These are phyloP conservation scores for Corapipo altera DNA, from an alignment of 2,113 vertebrate genomes.

Conservation along the genomic window DNA sequence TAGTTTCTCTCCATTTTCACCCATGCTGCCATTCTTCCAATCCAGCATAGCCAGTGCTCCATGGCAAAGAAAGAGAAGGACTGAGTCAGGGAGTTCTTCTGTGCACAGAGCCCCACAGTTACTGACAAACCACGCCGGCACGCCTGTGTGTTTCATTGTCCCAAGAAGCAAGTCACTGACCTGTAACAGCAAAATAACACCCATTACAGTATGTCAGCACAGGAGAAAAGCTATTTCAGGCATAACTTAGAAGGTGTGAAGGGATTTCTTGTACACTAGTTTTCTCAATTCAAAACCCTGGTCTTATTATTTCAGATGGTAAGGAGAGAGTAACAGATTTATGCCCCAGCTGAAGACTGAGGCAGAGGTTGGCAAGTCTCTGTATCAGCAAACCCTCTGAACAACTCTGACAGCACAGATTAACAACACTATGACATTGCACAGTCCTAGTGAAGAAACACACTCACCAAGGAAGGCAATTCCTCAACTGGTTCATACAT, in stretches of 20 bases:
- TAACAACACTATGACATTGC: background rate
- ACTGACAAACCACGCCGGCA: slow-evolving; percentile 80
- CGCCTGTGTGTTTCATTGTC: background rate
- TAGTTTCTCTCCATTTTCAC: slow-evolving; percentile 77
- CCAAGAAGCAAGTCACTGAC: slow-evolving; percentile 79
- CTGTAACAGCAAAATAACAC: slow-evolving; percentile 63
- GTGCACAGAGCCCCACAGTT: slow-evolving; percentile 75
- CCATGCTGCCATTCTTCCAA: slow-evolving; percentile 79
- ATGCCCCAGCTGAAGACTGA: background rate
- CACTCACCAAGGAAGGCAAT: slow-evolving; percentile 84
- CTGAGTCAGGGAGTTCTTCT: slow-evolving; percentile 30
- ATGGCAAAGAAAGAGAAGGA: slow-evolving; percentile 87
- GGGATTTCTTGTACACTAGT: background rate
- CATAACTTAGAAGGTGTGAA: background rate
- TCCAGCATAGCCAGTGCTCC: slow-evolving; percentile 92
- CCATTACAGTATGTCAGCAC: background rate
- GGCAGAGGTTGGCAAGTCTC: background rate
- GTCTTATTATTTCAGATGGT: accelerated
- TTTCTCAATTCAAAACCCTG: background rate
- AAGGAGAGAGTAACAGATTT: background rate
- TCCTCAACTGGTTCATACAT: slow-evolving; percentile 80
- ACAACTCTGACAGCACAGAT: background rate
- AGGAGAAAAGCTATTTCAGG: background rate
- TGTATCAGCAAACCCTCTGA: background rate
- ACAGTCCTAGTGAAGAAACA: background rate